Percentiles rank a stretch among this genome's conserved stretches.
Conservation (phyloP, 2,797 vertebrate genomes). For the Setipinna tenuifilis region DNA sequence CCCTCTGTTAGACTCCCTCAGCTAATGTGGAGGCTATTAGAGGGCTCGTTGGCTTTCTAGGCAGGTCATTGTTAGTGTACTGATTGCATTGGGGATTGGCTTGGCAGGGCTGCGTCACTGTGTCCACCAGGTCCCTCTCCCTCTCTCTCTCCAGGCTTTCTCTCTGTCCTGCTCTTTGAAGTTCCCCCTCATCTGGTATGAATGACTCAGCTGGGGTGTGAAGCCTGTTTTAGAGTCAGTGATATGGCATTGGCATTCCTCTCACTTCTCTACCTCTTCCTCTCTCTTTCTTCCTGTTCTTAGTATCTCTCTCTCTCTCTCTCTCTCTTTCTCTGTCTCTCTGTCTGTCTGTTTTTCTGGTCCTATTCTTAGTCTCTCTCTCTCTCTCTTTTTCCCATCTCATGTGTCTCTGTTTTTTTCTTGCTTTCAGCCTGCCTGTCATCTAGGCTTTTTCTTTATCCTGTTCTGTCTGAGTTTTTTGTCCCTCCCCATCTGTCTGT, state of each 20-base stretch:
- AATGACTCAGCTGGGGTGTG: not conserved
- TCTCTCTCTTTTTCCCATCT: not conserved
- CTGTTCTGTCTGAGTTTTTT: no score
- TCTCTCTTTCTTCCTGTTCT: not conserved
- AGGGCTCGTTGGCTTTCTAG: not conserved
- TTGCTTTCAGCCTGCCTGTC: no score
- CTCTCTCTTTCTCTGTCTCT: not conserved
- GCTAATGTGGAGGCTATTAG: not conserved
- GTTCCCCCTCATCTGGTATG: not conserved
- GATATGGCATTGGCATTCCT: not conserved
- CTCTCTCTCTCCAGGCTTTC: not conserved
- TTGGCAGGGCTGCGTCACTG: not conserved
- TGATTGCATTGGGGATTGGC: not conserved
- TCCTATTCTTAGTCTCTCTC: no score
- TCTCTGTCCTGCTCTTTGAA: not conserved
- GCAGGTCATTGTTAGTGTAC: not conserved
- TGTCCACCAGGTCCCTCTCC: no score
- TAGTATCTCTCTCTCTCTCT: not conserved
- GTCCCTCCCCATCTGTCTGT: no score
- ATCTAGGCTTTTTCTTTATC: not conserved
- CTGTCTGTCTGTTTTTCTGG: no score
- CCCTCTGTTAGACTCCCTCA: no score
- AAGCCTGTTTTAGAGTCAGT: not conserved
- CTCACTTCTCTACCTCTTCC: not conserved
- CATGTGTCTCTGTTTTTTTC: not conserved